phyloP scores from a whole-genome alignment of 2,888 invertebrate genomes.

The Elgonia sp. region DNA sequence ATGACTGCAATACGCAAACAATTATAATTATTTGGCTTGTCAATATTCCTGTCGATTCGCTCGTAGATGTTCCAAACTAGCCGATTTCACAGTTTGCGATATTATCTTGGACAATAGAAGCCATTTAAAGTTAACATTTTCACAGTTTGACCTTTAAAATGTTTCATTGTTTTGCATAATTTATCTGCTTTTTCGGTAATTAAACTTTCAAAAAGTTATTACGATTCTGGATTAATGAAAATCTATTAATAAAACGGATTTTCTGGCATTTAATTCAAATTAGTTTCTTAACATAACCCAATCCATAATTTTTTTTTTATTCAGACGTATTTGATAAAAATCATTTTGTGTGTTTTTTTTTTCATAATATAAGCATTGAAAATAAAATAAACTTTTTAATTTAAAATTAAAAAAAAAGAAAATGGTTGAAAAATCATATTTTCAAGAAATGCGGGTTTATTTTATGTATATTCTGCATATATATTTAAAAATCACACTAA shows the following conservation, averaged over 20 bases:
- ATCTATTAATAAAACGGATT: not conserved
- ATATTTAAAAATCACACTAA: too few relatives aligned
- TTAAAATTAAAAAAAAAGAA: too few relatives aligned
- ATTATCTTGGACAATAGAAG: not conserved
- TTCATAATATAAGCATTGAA: too few relatives aligned
- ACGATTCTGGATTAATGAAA: not conserved
- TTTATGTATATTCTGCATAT: too few relatives aligned
- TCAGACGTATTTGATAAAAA: too few relatives aligned
- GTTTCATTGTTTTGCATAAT: not conserved
- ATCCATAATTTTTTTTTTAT: too few relatives aligned
- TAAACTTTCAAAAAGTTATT: not conserved
- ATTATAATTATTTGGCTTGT: not conserved
- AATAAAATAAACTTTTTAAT: too few relatives aligned
- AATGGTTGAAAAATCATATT: too few relatives aligned
- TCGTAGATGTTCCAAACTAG: not conserved
- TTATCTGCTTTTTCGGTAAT: conserved; percentile 5
- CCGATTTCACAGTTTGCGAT: not conserved
- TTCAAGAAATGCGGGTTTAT: too few relatives aligned
- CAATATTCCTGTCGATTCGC: not conserved
- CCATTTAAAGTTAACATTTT: not conserved
- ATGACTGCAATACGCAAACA: not conserved
- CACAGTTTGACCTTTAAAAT: not conserved
- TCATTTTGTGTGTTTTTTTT: too few relatives aligned
- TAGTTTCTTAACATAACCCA: too few relatives aligned
- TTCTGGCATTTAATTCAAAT: not conserved